Conservation (phyloP, 2,888 invertebrate genomes). For the Priocnemis perturbator region DNA sequence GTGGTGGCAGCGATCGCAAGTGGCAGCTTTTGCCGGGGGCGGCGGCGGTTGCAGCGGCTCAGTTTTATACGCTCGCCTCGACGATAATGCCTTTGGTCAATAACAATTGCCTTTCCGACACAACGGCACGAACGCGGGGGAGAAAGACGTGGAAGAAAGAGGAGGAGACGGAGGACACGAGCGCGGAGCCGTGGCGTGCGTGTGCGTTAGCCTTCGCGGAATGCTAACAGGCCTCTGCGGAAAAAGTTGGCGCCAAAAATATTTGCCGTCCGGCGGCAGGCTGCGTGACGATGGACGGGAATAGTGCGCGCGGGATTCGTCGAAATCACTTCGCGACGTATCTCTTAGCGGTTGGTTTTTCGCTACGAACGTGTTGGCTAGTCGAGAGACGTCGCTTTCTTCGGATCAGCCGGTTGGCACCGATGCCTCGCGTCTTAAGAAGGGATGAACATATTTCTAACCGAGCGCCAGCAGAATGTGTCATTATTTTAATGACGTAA, state of each 20-base stretch:
- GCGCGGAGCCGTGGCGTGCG: slow-evolving; percentile 21
- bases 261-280: slow-evolving; percentile 63
- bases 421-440: too few species aligned
- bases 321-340: background rate
- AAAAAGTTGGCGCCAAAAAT: slow-evolving; percentile 70
- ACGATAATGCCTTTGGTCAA: slow-evolving; percentile 69
- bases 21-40: too few species aligned
- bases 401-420: too few species aligned
- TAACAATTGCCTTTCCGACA: slow-evolving; percentile 45
- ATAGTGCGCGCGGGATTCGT: slow-evolving; percentile 1
- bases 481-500: too few species aligned
- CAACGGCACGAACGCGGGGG: slow-evolving; percentile 5
- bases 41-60: too few species aligned
- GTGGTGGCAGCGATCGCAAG: too few species aligned
- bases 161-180: background rate
- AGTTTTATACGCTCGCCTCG: slow-evolving; percentile 33
- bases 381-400: too few species aligned
- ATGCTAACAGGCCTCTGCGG: slow-evolving; percentile 55
- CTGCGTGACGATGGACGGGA: slow-evolving; percentile 4
- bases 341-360: background rate
- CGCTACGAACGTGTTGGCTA: too few species aligned
- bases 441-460: too few species aligned
- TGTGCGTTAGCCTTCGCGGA: slow-evolving; percentile 47
- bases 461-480: too few species aligned
- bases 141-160: slow-evolving; percentile 1